Evolutionary conservation across 1,140 invertebrate genomes (phyloP).

Genomic region (Drosophila kohkoa): DNA sequence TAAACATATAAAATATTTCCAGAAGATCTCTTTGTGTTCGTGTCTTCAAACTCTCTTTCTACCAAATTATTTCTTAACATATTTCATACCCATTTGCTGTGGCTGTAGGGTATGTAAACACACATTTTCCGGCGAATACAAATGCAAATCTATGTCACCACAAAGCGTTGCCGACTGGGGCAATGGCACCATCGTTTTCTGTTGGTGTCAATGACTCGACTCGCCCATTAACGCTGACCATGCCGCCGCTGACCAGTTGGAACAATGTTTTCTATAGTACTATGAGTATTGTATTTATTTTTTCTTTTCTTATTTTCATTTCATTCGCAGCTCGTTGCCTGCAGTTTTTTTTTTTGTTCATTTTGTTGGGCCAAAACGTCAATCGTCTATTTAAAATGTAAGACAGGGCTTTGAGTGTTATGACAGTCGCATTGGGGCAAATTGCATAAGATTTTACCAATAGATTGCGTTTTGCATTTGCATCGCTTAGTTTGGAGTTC

Average conservation of each 20-base stretch:
- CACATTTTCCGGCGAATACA: conserved; percentile 35
- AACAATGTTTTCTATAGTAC: conserved; percentile 31
- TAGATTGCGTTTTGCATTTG: conserved; percentile 17
- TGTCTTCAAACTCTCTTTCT: no score
- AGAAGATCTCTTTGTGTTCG: background rate
- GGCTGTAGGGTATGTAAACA: conserved; percentile 10
- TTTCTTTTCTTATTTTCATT: conserved; percentile 18
- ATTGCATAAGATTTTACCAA: conserved; percentile 41
- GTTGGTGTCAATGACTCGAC: conserved; percentile 54
- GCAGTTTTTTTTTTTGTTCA: conserved; percentile 18
- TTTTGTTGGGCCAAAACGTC: conserved; percentile 15
- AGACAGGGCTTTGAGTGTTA: conserved; percentile 39
- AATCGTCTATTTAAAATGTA: conserved; percentile 40
- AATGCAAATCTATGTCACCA: conserved; percentile 39
- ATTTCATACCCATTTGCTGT: background rate
- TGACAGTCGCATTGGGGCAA: conserved; percentile 29
- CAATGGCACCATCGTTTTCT: conserved; percentile 33
- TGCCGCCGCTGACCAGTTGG: conserved; percentile 21
- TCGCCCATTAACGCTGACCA: conserved; percentile 50
- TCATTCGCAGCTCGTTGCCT: conserved; percentile 28
- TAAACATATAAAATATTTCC: no score
- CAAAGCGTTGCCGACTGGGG: conserved; percentile 32
- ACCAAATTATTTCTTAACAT: background rate
- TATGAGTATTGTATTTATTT: conserved; percentile 4
- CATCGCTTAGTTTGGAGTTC: conserved; percentile 5